Evolutionary conservation across 2,113 vertebrate species (phyloP).

Genomic region (Entelurus aequoreus): DNA sequence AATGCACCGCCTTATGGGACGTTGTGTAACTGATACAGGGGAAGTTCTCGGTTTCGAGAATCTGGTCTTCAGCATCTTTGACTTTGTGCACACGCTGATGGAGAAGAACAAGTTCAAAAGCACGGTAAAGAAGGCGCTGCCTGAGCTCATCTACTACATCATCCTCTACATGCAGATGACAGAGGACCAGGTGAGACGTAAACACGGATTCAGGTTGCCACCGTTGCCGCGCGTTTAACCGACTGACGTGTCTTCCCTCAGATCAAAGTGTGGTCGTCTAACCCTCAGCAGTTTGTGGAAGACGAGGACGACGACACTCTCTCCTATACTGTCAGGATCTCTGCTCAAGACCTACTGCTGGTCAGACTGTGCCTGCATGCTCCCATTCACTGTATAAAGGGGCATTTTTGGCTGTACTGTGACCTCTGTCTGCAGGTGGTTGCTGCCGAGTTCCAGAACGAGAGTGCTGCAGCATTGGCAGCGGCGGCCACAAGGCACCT

Average conservation of each 20-base stretch:
- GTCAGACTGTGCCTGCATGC: conserved; percentile 62
- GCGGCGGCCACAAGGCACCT: conserved; percentile 91
- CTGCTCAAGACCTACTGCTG: conserved; percentile 92
- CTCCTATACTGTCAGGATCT: conserved; percentile 96
- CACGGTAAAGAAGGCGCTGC: conserved; percentile 94
- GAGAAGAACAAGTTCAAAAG: conserved; percentile 97
- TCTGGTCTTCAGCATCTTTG: conserved; percentile 97
- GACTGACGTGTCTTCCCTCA: conserved; percentile 42
- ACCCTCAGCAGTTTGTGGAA: conserved; percentile 97
- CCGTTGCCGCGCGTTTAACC: not conserved
- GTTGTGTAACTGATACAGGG: conserved; percentile 65
- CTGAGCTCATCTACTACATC: conserved; percentile 95
- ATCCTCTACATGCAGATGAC: conserved; percentile 99
- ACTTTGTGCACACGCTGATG: conserved; percentile 94
- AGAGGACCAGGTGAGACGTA: conserved; percentile 78
- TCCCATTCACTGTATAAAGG: too few relatives aligned
- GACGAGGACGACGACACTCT: conserved; percentile 98
- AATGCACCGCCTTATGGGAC: not conserved
- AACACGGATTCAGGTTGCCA: not conserved
- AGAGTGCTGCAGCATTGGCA: conserved; percentile 90
- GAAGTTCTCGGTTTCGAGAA: conserved; percentile 98
- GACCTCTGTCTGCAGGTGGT: conserved; percentile 76
- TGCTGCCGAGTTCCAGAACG: conserved; percentile 95
- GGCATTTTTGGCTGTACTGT: not conserved
- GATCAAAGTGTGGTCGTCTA: conserved; percentile 97